phyloP scores from a whole-genome alignment of 2,113 vertebrate genomes.

The Misgurnus anguillicaudatus region DNA sequence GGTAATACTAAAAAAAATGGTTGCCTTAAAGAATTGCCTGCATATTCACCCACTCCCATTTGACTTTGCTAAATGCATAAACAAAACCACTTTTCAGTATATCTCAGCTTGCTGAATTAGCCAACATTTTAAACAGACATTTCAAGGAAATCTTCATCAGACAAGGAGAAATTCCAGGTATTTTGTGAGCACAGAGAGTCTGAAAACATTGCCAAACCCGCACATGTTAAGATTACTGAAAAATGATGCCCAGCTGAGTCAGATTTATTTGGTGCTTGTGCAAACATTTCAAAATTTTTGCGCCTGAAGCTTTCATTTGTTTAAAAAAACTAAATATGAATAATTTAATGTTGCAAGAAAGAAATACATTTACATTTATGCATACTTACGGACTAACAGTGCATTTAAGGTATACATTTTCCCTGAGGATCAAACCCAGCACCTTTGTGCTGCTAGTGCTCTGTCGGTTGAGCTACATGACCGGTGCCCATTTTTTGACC shows the following conservation, averaged over 20 bases:
- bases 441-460: no score
- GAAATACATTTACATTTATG: no score
- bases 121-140: background rate
- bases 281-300: slow-evolving; percentile 11
- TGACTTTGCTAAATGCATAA: background rate
- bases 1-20: background rate
- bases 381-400: no score
- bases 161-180: slow-evolving; percentile 18
- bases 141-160: slow-evolving; percentile 1
- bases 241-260: slow-evolving; percentile 18
- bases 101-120: background rate
- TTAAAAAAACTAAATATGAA: no score
- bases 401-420: no score
- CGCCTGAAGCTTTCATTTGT: slow-evolving; percentile 10
- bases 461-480: no score
- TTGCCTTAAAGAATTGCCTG: background rate
- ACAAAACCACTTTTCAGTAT: no score
- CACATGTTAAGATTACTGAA: slow-evolving; percentile 1
- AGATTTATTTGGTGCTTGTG: slow-evolving; percentile 17
- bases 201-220: background rate
- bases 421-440: no score
- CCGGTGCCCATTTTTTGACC: no score
- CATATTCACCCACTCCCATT: no score
- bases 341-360: no score
- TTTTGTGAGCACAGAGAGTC: background rate